Conservation (phyloP, 1,140 invertebrate species). For the Manduca sexta region DNA sequence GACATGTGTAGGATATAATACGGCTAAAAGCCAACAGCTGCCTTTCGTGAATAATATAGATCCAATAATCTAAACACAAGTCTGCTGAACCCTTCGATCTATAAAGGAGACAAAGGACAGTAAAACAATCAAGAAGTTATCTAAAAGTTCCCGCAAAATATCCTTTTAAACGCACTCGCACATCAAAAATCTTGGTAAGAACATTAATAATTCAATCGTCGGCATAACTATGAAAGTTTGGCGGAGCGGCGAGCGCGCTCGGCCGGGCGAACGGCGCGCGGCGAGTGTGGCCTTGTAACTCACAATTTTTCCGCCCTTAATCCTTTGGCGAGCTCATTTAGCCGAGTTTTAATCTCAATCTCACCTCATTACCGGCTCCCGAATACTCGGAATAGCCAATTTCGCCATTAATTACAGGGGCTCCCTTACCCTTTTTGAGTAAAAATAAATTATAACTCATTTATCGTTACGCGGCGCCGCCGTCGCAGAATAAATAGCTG, state of each 20-base stretch:
- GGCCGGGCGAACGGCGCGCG: constrained; percentile 1
- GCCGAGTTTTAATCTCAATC: constrained; percentile 69
- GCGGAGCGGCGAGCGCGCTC: no score
- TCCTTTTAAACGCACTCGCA: no score
- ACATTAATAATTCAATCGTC: constrained; percentile 15
- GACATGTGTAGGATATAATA: no score
- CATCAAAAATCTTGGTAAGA: not conserved
- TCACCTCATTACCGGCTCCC: constrained; percentile 66
- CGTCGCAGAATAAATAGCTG: constrained; percentile 54
- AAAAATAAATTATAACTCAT: constrained; percentile 73
- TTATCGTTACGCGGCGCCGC: constrained; percentile 43
- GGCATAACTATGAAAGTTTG: constrained; percentile 22
- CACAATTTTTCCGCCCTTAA: constrained; percentile 58
- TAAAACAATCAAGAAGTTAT: not conserved
- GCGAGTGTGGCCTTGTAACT: constrained; percentile 23
- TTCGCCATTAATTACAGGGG: constrained; percentile 65
- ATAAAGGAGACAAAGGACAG: no score
- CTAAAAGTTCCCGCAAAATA: not conserved
- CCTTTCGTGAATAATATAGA: no score
- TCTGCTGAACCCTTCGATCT: no score
- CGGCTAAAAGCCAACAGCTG: no score
- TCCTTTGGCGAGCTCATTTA: constrained; percentile 60
- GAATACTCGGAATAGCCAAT: constrained; percentile 70
- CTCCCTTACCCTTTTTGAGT: constrained; percentile 61
- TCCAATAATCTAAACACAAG: no score